Base-by-base conservation (phyloP, 2,888 invertebrate genomes). In the Cosmopolites sordidus region DNA sequence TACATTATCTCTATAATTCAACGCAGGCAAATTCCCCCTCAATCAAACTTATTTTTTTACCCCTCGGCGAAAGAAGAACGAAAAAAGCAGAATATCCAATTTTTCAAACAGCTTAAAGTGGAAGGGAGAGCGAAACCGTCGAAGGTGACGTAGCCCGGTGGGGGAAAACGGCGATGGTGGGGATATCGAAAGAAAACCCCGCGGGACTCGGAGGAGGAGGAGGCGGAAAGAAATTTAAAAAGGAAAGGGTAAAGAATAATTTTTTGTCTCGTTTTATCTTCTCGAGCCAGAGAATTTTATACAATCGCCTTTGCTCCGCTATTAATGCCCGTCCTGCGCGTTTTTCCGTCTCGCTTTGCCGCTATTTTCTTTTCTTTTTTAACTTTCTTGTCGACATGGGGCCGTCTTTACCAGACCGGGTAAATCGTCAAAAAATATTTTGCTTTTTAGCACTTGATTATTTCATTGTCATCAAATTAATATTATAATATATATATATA, bases 251-350 rank as follows among this genome's bases (percentile, higher is more conserved):
- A 66, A 67, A 65, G 69, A 33, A 69, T 69, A 70, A 70, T 70
- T 33, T 71, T 71, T 71, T 69, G 69, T 68, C 68, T 69, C 68
- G 67, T 69, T 71, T 70, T 70, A 69, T 70, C 69, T 67, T 62
- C 68, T 64, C 63, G 64, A 64, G 67, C 68, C 68, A 67, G 54
- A 63, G 67, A 68, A 67, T 69, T 70, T 70, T 69, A 68, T 66
- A 65, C 68, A 69, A 70, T 70, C 69, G 69, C 67, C 68, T 67
- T 69, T 66, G 65, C 66, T 50, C 38, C 50, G 50, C 54, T 49
- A 49, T 54, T 53, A 53, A 63, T 61, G 60, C 60, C 62, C 63
- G 64, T 64, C 64, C 64, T 64, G 64, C 12, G 33, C 58, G 56
- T 63, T 64, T 63, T 62, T 63, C 62, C 61, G 57, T 64, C 64